These are phyloP conservation scores for Melangyna quadrimaculata DNA, from an alignment of 2,888 invertebrate species.

Conservation along the genomic window DNA sequence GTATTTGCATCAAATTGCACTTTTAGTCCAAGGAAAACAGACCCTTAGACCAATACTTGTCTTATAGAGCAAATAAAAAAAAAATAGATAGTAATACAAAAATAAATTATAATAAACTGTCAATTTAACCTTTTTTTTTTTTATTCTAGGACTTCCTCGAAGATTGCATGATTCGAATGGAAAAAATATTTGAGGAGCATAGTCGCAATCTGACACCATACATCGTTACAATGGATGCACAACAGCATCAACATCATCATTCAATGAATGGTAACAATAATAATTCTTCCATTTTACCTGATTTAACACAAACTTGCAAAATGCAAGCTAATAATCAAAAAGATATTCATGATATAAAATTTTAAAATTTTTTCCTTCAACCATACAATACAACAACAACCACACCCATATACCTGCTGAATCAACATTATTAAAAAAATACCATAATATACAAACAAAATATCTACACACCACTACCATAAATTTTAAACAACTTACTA, in stretches of 20 bases:
- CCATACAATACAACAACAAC: not conserved
- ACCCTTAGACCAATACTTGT: too few species aligned
- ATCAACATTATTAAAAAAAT: constrained; percentile 1
- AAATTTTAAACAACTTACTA: not conserved
- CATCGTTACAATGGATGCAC: constrained; percentile 74
- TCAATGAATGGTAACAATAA: constrained; percentile 79
- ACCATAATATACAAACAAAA: not conserved
- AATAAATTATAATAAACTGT: too few species aligned
- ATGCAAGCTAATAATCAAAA: constrained; percentile 91
- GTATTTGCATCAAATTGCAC: too few species aligned
- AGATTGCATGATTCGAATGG: constrained; percentile 90
- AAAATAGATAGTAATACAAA: too few species aligned
- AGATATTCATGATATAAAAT: constrained; percentile 92
- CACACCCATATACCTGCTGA: constrained; percentile 24
- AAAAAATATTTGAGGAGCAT: constrained; percentile 87
- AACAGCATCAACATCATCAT: constrained; percentile 73
- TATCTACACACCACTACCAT: constrained; percentile 3
- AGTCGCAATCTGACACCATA: constrained; percentile 77
- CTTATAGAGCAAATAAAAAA: too few species aligned
- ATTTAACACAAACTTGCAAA: constrained; percentile 84
- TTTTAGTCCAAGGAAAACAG: too few species aligned
- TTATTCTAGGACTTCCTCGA: constrained; percentile 88
- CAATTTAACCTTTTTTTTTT: constrained; percentile 58
- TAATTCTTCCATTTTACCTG: constrained; percentile 77
- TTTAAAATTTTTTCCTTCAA: constrained; percentile 81